Conservation (phyloP, 2,113 vertebrate species). For the Peromyscus leucopus region DNA sequence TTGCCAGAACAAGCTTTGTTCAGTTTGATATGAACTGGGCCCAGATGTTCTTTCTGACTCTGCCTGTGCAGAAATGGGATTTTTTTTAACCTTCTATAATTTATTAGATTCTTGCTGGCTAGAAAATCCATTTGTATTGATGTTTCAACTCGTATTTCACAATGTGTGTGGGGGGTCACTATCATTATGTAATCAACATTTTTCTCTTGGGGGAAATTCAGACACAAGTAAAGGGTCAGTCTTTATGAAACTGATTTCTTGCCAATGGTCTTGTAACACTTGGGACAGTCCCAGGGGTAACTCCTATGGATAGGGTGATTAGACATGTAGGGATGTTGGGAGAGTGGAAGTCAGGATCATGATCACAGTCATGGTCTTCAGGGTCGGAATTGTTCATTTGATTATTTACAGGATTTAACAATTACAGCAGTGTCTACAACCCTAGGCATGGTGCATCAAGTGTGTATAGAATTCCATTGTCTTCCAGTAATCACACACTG, state of each 20-base stretch:
- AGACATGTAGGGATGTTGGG: not conserved
- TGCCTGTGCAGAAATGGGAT: not conserved
- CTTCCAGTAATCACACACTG: not conserved
- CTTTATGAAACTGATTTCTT: slow-evolving; percentile 10
- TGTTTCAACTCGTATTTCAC: not conserved
- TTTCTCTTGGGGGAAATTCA: slow-evolving; percentile 23
- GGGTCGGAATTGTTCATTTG: not conserved
- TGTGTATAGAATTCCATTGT: slow-evolving; percentile 41
- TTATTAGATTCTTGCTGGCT: not conserved
- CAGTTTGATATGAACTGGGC: not conserved
- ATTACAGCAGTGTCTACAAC: not conserved
- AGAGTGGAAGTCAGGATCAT: not conserved
- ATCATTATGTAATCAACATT: not conserved
- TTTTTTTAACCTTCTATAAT: not conserved
- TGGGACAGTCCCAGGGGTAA: not conserved
- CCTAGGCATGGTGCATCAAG: not conserved
- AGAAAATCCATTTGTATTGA: not conserved
- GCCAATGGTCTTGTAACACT: not conserved
- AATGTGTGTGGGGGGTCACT: not conserved
- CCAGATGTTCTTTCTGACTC: not conserved
- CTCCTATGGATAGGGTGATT: not conserved
- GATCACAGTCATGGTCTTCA: not conserved
- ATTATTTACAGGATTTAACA: not conserved
- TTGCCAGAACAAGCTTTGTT: slow-evolving; percentile 17
- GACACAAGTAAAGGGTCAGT: not conserved